Conservation (phyloP, 2,113 vertebrate species). For the Nasalis larvatus region DNA sequence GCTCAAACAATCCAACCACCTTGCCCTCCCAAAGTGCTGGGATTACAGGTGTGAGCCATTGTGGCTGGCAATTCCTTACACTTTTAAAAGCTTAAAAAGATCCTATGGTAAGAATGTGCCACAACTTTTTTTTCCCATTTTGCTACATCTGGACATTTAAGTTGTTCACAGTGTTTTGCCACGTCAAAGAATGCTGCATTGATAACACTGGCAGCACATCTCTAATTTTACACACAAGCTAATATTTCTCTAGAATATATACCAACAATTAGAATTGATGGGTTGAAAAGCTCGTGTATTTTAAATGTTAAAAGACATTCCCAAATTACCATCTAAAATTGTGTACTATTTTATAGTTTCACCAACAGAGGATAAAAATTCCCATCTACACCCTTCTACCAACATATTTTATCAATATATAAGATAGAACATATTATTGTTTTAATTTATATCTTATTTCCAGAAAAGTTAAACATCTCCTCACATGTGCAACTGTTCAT, state of each 20-base stretch:
- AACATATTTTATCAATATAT: not conserved
- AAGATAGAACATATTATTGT: not conserved
- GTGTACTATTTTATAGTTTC: not conserved
- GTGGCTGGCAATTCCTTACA: not conserved
- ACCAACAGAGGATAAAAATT: not conserved
- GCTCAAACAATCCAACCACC: not conserved
- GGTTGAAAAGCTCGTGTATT: not conserved
- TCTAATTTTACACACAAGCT: constrained; percentile 20
- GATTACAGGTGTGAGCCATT: not conserved
- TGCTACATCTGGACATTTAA: not conserved
- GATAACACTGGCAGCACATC: not conserved
- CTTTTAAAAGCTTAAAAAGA: constrained; percentile 17
- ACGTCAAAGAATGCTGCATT: not conserved
- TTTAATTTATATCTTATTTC: constrained; percentile 25
- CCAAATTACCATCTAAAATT: not conserved
- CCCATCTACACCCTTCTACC: not conserved
- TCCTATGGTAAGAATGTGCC: not conserved
- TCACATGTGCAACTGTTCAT: not conserved
- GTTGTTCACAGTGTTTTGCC: not conserved
- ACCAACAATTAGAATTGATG: not conserved
- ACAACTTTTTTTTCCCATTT: constrained; percentile 3
- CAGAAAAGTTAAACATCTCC: not conserved
- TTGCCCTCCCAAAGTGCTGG: not conserved
- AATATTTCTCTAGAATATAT: not conserved
- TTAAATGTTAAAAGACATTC: not conserved